phyloP scores from a whole-genome alignment of 2,113 vertebrate species.

The Rhinoptilus africanus region DNA sequence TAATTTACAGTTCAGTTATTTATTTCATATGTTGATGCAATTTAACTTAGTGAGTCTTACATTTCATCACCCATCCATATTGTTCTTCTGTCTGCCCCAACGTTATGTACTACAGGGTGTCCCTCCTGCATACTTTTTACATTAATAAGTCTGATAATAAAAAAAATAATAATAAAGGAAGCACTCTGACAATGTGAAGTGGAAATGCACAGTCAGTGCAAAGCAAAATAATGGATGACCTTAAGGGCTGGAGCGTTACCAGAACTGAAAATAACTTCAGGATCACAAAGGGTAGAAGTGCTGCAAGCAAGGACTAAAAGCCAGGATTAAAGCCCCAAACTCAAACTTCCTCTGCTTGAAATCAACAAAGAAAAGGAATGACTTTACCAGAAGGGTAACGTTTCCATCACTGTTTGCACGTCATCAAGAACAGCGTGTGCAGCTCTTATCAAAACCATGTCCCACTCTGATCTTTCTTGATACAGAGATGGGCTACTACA shows the following conservation, averaged over 20 bases:
- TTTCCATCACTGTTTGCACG: background rate
- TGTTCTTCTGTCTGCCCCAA: background rate
- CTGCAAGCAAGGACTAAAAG: background rate
- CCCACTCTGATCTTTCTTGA: background rate
- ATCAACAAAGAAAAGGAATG: background rate
- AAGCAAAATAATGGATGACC: background rate
- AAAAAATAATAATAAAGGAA: background rate
- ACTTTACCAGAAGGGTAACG: background rate
- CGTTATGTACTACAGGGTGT: background rate
- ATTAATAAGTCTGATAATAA: background rate
- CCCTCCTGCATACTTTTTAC: background rate
- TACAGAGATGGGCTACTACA: background rate
- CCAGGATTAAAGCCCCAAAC: background rate
- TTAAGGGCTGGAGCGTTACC: background rate
- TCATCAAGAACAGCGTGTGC: background rate
- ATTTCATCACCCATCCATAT: background rate
- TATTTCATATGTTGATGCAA: background rate
- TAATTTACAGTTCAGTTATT: background rate
- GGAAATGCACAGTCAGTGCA: background rate
- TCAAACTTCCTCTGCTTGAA: background rate
- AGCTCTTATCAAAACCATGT: background rate
- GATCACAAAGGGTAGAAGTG: background rate
- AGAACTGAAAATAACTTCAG: background rate
- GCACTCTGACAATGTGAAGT: background rate
- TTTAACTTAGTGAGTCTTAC: background rate